Conservation (phyloP, 2,797 vertebrate genomes). For the Micropoecilia bifurca region DNA sequence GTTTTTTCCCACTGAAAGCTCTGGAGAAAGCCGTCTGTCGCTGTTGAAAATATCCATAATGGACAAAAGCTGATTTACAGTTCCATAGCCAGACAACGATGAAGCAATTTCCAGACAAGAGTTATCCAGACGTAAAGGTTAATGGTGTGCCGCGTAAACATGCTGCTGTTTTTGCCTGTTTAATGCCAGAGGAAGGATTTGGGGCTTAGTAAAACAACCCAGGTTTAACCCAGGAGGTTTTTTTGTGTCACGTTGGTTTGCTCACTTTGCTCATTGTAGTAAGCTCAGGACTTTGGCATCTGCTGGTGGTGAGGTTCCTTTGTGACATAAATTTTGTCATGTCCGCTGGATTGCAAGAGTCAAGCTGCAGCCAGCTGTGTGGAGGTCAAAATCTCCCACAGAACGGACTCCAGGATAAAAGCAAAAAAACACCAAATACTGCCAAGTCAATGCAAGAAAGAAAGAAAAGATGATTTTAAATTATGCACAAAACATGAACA, state of each 20-base stretch:
- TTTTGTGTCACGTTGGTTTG: not conserved
- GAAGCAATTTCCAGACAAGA: conserved; percentile 39
- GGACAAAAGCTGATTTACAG: conserved; percentile 70
- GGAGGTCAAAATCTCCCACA: not conserved
- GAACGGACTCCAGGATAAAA: not conserved
- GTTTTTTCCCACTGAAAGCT: conserved; percentile 67
- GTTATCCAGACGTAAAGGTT: conserved; percentile 50
- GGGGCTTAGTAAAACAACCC: conserved; percentile 3
- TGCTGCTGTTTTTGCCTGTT: conserved; percentile 20
- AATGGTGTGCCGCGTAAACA: conserved; percentile 36
- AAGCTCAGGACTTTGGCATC: conserved; percentile 5
- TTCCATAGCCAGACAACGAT: conserved; percentile 45
- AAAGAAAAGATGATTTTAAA: not conserved
- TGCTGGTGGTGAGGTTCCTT: not conserved
- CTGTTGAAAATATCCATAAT: conserved; percentile 60
- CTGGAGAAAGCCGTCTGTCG: conserved; percentile 58
- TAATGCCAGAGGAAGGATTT: conserved; percentile 11
- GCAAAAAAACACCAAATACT: no score
- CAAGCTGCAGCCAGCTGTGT: not conserved
- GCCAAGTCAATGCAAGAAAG: not conserved
- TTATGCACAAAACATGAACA: not conserved
- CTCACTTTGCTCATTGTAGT: not conserved
- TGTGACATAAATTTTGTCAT: not conserved
- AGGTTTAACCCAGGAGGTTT: conserved; percentile 2
- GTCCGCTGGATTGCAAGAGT: not conserved